Evolutionary conservation across 2,888 invertebrate genomes (phyloP).

Genomic region (Julus scanicus): DNA sequence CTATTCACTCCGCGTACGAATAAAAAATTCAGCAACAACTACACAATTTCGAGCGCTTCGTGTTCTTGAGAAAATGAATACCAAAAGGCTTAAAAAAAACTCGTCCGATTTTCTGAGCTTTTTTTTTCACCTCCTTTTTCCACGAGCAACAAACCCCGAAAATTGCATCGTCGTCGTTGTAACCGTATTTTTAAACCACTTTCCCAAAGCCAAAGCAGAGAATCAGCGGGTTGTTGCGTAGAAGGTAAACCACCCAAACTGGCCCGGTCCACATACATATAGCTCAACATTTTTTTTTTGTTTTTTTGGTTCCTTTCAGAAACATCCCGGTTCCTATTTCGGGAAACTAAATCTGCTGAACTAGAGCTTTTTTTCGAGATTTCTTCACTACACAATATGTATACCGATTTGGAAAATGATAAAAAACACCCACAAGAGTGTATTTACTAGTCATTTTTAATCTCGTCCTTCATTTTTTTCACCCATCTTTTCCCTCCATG

Average conservation of each 20-base stretch:
- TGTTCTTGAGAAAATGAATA: neutral
- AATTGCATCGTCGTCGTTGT: too few relatives aligned
- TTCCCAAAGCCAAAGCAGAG: neutral
- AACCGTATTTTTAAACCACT: neutral
- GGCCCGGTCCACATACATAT: neutral
- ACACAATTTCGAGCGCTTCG: too few relatives aligned
- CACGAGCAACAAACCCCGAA: too few relatives aligned
- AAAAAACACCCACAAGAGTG: neutral
- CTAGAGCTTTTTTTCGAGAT: neutral
- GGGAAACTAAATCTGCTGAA: neutral
- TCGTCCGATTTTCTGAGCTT: too few relatives aligned
- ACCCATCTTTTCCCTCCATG: neutral
- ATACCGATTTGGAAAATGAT: neutral
- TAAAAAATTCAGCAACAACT: neutral
- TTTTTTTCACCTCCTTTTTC: too few relatives aligned
- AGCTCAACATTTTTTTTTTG: neutral
- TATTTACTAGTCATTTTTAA: neutral
- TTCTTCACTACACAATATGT: neutral
- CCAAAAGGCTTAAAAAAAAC: too few relatives aligned
- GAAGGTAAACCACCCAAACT: slow-evolving; percentile 19
- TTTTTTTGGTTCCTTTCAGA: neutral
- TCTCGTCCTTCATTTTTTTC: slow-evolving; percentile 3
- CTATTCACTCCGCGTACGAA: neutral
- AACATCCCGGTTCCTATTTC: slow-evolving; percentile 1
- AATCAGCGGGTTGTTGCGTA: neutral